Evolutionary conservation across 2,113 vertebrate species (phyloP), one percentile per base, ranked within the genome.

Genomic region (Petromus typicus): DNA sequence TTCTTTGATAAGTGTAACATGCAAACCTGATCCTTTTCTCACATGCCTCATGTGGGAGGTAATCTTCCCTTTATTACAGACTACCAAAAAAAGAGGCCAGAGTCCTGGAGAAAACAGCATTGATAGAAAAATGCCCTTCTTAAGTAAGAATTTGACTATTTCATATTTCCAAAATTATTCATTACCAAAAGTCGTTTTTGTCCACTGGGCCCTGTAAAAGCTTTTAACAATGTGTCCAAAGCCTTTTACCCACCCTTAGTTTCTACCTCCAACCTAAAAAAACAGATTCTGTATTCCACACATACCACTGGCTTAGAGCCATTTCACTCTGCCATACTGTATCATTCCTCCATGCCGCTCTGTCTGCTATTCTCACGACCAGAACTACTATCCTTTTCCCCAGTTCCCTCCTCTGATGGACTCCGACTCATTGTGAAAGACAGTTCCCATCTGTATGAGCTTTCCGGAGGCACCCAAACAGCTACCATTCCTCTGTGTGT

Each of bases 361-460:
- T 34, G 45, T 86, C 88, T 90, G 76, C 81, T 85, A 48, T 59
- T 93, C 94, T 79, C 2, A 22, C 78, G 43, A 27, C 80, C 7
- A 12, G 67, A 88, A 48, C 67, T 32, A 32, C 61, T 32, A 37
- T 32, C 40, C 34, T 40, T 80, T 59, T 84, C 86, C 66, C 59
- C 16, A 8, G 51, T 30, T 85, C 45, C 89, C n/a, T 16, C 88
- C 89, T 85, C 95, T 37, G 56, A 73, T 67, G 18, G 92, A 86
- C 92, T 95, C 81, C 79, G n/a, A 88, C 95, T 89, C 82, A 23
- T 66, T 92, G 82, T 27, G 73, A 76, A 96, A 91, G 59, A 90
- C 79, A 87, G 56, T 4, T 90, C 34, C 81, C 94, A 83, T 89
- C 91, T 96, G 89, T 25, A 84, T 79, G 40, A 45, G 91, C 84